Base-by-base conservation (phyloP, 2,113 vertebrate genomes). In the Merops nubicus region DNA sequence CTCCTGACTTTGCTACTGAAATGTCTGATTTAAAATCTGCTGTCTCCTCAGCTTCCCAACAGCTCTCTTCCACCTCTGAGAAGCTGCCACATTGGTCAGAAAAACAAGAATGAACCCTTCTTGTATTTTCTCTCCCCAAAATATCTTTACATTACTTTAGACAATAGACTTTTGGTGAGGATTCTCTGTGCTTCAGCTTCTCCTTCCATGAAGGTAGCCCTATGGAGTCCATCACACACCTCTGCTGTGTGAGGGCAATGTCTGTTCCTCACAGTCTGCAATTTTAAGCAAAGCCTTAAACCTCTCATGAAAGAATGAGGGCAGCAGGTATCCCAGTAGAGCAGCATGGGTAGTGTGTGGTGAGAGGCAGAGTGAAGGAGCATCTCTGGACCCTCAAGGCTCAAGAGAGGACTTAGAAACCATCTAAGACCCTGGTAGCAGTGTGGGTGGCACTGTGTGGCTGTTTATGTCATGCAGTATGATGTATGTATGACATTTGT, bases 401-500 rank as follows among this genome's bases (percentile, higher is more conserved):
- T 36, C 60, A 33, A 33, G 6, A 9, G 12, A 34, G 34, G 68
- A 28, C 28, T 47, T 16, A 11, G 31, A 63, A 34, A 1, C 47
- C 28, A 12, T 17, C 56, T 16, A 3, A 6, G 43, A 8, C 11
- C 50, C 29, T 9, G 42, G 48, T 11, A 72, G 65, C 70, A 69
- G 81, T 2, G n/a, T 28, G 48, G 36, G 68, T 67, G 75, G 56
- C 45, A 21, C 64, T 2, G 14, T 17, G 64, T 11, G 42, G 38
- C 2, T 65, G 59, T 26, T 69, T 75, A 43, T 59, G 86, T 51
- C 12, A 29, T 5, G 34, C 18, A 15, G 5, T 15, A 9, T 15
- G n/a, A n/a, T 5, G 36, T 5, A 8, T 17, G 20, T 0, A 1
- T 53, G 54, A 1, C 9, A 0, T 9, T 43, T 36, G 16, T 33